Evolutionary conservation across 2,113 vertebrate genomes (phyloP).

Genomic region (Peucedramus taeniatus): DNA sequence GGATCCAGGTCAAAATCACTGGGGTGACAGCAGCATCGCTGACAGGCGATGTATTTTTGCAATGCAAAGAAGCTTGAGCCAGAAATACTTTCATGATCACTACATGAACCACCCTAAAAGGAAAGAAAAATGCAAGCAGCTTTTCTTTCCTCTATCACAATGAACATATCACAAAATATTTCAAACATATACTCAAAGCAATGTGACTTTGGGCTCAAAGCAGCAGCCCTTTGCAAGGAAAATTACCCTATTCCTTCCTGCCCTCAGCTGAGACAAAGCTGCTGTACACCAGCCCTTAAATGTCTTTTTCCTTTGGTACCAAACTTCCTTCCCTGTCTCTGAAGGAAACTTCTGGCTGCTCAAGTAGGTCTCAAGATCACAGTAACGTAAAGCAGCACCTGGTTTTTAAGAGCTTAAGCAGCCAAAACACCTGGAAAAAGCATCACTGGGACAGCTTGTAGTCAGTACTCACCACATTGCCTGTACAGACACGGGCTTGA

Average conservation of each 20-base stretch:
- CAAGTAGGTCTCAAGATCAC: not conserved
- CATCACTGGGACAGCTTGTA: not conserved
- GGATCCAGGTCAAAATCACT: slow-evolving; percentile 58
- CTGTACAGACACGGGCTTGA: slow-evolving; percentile 97
- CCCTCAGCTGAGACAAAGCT: not conserved
- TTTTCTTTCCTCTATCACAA: slow-evolving; percentile 10
- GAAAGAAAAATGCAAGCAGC: slow-evolving; percentile 14
- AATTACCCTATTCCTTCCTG: not conserved
- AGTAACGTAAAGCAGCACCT: not conserved
- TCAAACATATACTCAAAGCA: not conserved
- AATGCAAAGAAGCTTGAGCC: slow-evolving; percentile 29
- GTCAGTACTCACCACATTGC: slow-evolving; percentile 91
- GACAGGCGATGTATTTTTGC: not conserved
- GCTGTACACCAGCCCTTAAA: not conserved
- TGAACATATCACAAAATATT: not conserved
- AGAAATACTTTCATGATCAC: slow-evolving; percentile 20
- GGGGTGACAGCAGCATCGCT: slow-evolving; percentile 31
- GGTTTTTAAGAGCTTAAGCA: not conserved
- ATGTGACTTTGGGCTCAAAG: not conserved
- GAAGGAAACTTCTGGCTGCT: not conserved
- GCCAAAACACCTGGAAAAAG: not conserved
- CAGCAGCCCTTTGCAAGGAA: not conserved
- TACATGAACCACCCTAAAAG: slow-evolving; percentile 35
- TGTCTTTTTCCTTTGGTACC: not conserved
- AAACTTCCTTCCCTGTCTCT: not conserved